phyloP scores from a whole-genome alignment of 2,888 invertebrate species.

The Pseudeuparius sepicola region DNA sequence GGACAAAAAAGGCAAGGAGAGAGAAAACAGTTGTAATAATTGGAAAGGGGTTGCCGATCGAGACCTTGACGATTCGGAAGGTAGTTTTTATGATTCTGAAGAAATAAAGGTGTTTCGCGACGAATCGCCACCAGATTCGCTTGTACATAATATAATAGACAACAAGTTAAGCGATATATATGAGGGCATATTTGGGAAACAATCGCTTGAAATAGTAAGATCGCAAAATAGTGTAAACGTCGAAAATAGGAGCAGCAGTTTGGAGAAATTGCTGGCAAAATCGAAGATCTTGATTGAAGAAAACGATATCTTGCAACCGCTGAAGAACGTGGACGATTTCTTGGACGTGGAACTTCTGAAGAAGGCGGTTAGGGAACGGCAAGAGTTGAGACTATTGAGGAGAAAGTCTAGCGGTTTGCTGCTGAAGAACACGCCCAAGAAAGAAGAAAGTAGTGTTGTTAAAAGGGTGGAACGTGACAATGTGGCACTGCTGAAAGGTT shows the following conservation, averaged over 20 bases:
- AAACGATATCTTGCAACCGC: constrained; percentile 16
- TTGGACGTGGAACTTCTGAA: constrained; percentile 14
- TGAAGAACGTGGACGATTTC: constrained; percentile 19
- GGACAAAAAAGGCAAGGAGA: too few relatives aligned
- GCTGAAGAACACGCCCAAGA: background rate
- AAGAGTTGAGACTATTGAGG: constrained; percentile 14
- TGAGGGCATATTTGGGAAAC: background rate
- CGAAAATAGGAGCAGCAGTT: constrained; percentile 12
- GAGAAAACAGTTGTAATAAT: too few relatives aligned
- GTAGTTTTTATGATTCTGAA: too few relatives aligned
- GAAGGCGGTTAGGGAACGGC: constrained; percentile 15
- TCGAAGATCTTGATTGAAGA: constrained; percentile 11
- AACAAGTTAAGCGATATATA: too few relatives aligned
- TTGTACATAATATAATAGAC: too few relatives aligned
- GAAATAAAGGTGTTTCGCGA: too few relatives aligned
- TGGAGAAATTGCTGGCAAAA: constrained; percentile 13
- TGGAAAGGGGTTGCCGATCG: too few relatives aligned
- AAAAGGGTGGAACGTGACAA: constrained; percentile 14
- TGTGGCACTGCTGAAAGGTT: constrained; percentile 23
- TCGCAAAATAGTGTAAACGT: constrained; percentile 1
- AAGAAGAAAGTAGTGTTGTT: background rate
- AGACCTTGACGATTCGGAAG: too few relatives aligned
- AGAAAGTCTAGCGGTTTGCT: constrained; percentile 7
- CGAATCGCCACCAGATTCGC: too few relatives aligned
- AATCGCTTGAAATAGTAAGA: background rate